These are phyloP conservation scores for Lymantria dispar DNA, from an alignment of 2,888 invertebrate species.

Conservation along the genomic window DNA sequence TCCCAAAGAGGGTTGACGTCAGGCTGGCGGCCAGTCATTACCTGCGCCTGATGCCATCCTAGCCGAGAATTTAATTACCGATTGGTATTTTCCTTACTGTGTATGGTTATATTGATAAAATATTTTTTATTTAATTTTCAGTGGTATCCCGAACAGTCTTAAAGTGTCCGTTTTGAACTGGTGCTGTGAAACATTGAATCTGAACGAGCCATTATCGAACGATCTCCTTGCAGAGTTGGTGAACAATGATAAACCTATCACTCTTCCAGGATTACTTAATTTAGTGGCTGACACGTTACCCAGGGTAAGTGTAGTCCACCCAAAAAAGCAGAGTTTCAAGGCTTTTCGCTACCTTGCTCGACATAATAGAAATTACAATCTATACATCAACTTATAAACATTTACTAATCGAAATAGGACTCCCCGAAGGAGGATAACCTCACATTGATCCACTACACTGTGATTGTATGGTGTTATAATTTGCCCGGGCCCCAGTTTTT, in stretches of 20 bases:
- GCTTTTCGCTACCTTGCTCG: neutral
- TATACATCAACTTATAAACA: too few species aligned
- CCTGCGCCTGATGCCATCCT: too few species aligned
- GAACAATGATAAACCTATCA: constrained; percentile 66
- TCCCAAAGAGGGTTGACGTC: too few species aligned
- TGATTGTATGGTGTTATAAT: too few species aligned
- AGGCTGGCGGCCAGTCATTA: too few species aligned
- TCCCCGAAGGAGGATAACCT: too few species aligned
- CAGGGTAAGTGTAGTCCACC: constrained; percentile 48
- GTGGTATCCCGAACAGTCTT: constrained; percentile 59
- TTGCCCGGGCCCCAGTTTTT: too few species aligned
- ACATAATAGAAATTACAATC: neutral
- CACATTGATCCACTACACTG: too few species aligned
- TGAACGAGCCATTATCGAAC: constrained; percentile 60
- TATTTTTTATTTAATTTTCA: constrained; percentile 27
- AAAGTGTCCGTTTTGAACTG: constrained; percentile 68
- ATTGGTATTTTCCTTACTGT: too few species aligned
- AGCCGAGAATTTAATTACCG: too few species aligned
- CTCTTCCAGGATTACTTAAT: constrained; percentile 57
- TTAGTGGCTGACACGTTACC: constrained; percentile 75
- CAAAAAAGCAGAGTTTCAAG: too few species aligned
- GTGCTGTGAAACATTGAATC: constrained; percentile 66
- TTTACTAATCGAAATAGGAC: neutral
- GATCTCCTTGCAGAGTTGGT: constrained; percentile 64
- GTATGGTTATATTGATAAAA: too few species aligned